phyloP scores from a whole-genome alignment of 2,797 vertebrate genomes.

The Champsocephalus gunnari region DNA sequence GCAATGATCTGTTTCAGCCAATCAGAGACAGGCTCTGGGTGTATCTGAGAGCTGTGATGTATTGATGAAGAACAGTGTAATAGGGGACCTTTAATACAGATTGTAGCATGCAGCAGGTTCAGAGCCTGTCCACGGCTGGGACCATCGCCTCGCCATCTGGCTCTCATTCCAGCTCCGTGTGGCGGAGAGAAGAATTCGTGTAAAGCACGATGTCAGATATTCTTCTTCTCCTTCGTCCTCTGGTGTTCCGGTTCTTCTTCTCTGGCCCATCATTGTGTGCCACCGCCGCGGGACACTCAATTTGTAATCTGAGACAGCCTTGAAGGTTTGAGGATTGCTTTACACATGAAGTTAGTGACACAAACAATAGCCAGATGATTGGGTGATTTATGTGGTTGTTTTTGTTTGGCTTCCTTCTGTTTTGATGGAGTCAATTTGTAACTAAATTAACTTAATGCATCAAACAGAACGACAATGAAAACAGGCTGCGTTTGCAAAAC shows the following conservation, averaged over 20 bases:
- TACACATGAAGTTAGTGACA: conserved; percentile 21
- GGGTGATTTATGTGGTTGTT: conserved; percentile 20
- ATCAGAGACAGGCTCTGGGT: too few species aligned
- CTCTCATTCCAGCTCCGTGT: conserved; percentile 71
- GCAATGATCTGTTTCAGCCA: too few species aligned
- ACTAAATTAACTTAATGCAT: conserved; percentile 18
- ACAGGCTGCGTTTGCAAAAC: conserved; percentile 19
- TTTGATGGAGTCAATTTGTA: conserved; percentile 43
- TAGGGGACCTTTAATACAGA: too few species aligned
- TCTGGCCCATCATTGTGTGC: conserved; percentile 28
- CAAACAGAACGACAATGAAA: conserved; percentile 21
- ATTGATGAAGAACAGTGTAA: too few species aligned
- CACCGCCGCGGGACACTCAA: conserved; percentile 30
- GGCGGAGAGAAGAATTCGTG: conserved; percentile 70
- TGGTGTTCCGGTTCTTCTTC: neutral
- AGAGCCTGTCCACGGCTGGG: neutral
- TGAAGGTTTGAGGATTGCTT: conserved; percentile 38
- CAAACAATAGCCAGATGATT: conserved; percentile 40
- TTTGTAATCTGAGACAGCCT: conserved; percentile 41
- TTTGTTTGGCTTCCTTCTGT: conserved; percentile 57
- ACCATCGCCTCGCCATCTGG: conserved; percentile 75
- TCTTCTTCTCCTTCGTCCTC: conserved; percentile 31
- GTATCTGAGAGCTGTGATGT: too few species aligned
- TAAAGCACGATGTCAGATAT: conserved; percentile 74
- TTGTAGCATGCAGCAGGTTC: too few species aligned